Base-by-base conservation (phyloP, 2,888 invertebrate genomes). In the Epiblema foenella region DNA sequence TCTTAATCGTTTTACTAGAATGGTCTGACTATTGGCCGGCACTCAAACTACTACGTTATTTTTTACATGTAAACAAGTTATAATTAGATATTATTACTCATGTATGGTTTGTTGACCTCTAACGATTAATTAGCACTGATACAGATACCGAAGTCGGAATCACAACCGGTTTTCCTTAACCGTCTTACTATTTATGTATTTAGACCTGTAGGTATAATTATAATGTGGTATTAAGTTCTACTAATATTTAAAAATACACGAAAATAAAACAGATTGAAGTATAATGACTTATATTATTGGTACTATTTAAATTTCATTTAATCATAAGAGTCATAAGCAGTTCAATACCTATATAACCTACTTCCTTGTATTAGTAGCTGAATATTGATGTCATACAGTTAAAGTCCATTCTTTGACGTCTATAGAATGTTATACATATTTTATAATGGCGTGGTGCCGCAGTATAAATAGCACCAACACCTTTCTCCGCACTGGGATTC, bases 41-140 rank as follows among this genome's bases (percentile, higher is more conserved):
- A 5, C 15, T 42, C 5, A 39, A 42, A 42, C n/a, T 5, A 42
- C 7, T 42, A n/a, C 5, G 42, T 15, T 42, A 42, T 42, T 42
- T 42, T 15, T 42, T 42, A 15, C 15, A 42, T 33, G 9, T 56
- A 29, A 33, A n/a, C 29, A 57, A 37, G 12, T 57, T 57, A 17
- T 37, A 7, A 37, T 37, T 57, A 37, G 18, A 2, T 39, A 15
- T 3, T 24, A 4, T 4, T 58, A 39, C 39, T 12, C 15, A 5
- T 20, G 7, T 10, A 29, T 46, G 20, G 56, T 46, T 46, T 66
- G 57, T 57, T 49, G n/a, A 37, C 58, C 49, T 24, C 51, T 20
- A 59, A 52, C 51, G 39, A 59, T 24, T 37, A 60, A 66, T 58
- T 66, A 58, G 49, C 15, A 46, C 17, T 37, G 60, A 60, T 42